A percentile compares a stretch with the other conserved stretches of the same genome.
Conservation (phyloP, 2,797 vertebrate genomes). For the Potorous gilbertii region DNA sequence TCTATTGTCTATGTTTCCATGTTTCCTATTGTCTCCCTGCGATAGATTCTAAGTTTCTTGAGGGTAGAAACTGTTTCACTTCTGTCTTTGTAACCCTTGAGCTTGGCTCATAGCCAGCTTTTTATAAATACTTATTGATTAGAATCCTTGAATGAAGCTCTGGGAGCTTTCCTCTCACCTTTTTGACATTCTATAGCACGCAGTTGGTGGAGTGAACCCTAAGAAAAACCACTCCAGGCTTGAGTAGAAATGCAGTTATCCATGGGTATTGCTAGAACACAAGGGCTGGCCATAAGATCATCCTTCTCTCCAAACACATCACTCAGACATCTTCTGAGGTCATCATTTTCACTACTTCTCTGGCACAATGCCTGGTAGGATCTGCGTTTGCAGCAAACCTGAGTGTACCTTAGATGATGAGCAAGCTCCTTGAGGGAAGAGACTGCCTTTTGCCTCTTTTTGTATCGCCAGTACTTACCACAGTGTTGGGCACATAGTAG, state of each 20-base stretch:
- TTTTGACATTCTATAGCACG: not conserved
- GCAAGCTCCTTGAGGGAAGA: not conserved
- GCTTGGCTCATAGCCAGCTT: not conserved
- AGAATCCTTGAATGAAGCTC: not conserved
- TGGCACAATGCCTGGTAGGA: not conserved
- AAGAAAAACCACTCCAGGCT: not conserved
- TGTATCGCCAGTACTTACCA: not conserved
- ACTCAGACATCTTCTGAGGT: no score
- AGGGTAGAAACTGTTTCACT: not conserved
- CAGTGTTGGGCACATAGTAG: not conserved
- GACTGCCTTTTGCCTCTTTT: not conserved
- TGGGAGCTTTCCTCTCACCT: not conserved
- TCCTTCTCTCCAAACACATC: not conserved
- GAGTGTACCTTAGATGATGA: no score
- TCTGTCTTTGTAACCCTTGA: not conserved
- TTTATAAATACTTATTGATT: not conserved
- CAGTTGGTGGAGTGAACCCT: not conserved
- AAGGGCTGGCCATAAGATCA: not conserved
- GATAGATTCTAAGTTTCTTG: not conserved
- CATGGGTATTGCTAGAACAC: not conserved
- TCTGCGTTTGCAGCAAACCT: not conserved
- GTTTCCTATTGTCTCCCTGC: not conserved
- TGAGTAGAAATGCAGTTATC: not conserved
- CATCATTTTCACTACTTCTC: not conserved
- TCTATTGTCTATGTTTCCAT: not conserved